Evolutionary conservation across 2,797 vertebrate species (phyloP).

Genomic region (Psittacula derbiana): DNA sequence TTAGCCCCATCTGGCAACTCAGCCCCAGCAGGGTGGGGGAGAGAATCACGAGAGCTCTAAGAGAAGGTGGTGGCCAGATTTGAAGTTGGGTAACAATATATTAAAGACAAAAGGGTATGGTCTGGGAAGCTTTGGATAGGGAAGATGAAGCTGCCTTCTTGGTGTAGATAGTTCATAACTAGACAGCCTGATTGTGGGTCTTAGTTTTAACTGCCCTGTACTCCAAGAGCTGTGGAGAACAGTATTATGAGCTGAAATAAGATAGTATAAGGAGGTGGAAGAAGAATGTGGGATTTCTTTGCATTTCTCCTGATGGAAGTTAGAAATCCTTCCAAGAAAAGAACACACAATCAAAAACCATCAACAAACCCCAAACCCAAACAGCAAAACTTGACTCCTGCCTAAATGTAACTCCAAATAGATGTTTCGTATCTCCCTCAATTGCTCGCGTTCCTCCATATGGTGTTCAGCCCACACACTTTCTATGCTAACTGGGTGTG

Average conservation of each 20-base stretch:
- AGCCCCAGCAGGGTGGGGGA: background rate
- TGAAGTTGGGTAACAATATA: background rate
- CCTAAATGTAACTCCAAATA: background rate
- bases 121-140: background rate
- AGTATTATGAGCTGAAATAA: fast-evolving
- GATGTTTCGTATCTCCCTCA: background rate
- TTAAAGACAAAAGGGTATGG: background rate
- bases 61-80: background rate
- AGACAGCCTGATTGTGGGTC: background rate
- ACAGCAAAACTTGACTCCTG: background rate
- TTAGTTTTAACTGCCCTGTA: background rate
- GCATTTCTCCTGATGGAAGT: background rate
- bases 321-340: background rate
- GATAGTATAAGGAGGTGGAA: background rate
- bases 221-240: background rate
- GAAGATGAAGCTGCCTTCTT: background rate
- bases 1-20: background rate
- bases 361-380: background rate
- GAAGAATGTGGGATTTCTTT: background rate
- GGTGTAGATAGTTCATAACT: fast-evolving
- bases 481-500: background rate
- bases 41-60: background rate
- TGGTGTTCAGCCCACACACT: constrained; percentile 43
- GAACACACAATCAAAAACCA: background rate
- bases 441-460: background rate